A percentile compares a stretch with the other conserved stretches of the same genome.
Conservation (phyloP, 2,113 vertebrate species). For the Caranx melampygus region DNA sequence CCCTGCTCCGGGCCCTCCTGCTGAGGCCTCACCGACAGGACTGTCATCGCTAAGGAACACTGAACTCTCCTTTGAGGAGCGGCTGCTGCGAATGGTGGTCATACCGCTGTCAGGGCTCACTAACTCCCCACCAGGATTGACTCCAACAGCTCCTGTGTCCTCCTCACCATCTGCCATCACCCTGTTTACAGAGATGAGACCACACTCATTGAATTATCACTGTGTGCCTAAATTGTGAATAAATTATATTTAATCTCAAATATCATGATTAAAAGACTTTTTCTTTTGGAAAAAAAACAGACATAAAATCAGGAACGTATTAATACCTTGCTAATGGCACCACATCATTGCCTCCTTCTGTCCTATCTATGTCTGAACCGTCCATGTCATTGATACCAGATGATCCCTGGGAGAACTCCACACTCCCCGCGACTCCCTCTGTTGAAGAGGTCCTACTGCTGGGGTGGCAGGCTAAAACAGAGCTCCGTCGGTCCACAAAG, state of each 20-base stretch:
- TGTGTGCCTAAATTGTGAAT: background rate
- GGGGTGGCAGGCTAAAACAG: conserved; percentile 84
- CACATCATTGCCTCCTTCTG: conserved; percentile 55
- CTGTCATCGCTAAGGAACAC: conserved; percentile 97
- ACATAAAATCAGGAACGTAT: background rate
- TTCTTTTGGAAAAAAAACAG: background rate
- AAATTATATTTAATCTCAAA: background rate
- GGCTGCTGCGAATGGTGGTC: conserved; percentile 93
- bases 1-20: conserved; percentile 53
- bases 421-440: conserved; percentile 94
- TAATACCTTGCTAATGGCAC: conserved; percentile 69
- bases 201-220: background rate
- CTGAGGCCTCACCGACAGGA: conserved; percentile 86
- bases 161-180: conserved; percentile 84
- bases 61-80: conserved; percentile 95
- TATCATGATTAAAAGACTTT: background rate
- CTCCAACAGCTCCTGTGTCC: conserved; percentile 59
- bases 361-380: conserved; percentile 88
- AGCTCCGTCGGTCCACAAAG: conserved; percentile 86
- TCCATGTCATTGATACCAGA: conserved; percentile 94
- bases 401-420: conserved; percentile 94
- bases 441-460: conserved; percentile 95
- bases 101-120: conserved; percentile 94
- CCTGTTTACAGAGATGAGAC: conserved; percentile 53
- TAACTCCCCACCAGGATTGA: conserved; percentile 82